Conservation (phyloP, 1,140 invertebrate genomes). For the Megalonaias nervosa region DNA sequence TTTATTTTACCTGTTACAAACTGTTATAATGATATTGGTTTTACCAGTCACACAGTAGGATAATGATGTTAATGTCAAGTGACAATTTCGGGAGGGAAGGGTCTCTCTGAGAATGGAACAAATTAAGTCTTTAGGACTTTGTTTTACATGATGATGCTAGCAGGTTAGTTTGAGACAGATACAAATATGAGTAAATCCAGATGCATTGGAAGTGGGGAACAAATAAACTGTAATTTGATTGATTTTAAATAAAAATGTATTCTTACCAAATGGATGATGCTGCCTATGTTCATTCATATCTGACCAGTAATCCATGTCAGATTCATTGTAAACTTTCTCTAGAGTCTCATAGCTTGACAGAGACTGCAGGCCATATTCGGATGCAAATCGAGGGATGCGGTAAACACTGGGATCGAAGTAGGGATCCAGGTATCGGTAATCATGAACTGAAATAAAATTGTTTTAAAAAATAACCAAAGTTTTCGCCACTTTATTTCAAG, state of each 20-base stretch:
- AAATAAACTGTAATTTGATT: too few relatives aligned
- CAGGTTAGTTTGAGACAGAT: too few relatives aligned
- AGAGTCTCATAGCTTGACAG: slow-evolving; percentile 58
- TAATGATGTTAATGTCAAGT: too few relatives aligned
- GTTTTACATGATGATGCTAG: too few relatives aligned
- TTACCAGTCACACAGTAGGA: too few relatives aligned
- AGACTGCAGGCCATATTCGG: slow-evolving; percentile 96
- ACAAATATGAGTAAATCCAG: too few relatives aligned
- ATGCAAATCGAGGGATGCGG: slow-evolving; percentile 87
- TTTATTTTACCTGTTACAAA: too few relatives aligned
- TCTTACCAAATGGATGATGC: slow-evolving; percentile 49
- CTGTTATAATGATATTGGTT: too few relatives aligned
- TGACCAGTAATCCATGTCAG: slow-evolving; percentile 40
- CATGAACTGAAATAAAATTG: slow-evolving; percentile 24
- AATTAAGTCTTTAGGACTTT: too few relatives aligned
- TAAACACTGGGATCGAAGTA: slow-evolving; percentile 91
- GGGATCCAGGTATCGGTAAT: slow-evolving; percentile 76
- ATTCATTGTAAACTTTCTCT: slow-evolving; percentile 32
- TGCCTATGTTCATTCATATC: slow-evolving; percentile 49
- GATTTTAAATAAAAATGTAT: not conserved
- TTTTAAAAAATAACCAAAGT: not conserved
- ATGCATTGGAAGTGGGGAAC: too few relatives aligned
- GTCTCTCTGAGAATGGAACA: too few relatives aligned
- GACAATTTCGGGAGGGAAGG: too few relatives aligned
- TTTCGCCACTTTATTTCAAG: not conserved